Base-by-base conservation (phyloP, 2,113 vertebrate genomes). In the Dasypus novemcinctus region DNA sequence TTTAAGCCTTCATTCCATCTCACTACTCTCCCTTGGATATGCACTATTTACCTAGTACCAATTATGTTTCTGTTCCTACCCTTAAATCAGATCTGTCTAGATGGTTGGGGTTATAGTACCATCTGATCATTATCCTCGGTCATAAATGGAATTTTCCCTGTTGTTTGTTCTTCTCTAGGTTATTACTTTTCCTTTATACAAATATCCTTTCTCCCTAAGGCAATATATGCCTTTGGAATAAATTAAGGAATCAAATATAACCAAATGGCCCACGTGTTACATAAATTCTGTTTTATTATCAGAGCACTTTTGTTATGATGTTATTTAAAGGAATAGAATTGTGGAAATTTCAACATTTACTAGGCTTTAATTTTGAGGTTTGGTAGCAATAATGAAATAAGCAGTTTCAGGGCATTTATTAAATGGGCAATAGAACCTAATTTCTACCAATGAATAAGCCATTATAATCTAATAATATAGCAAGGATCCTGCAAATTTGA, bases 221-320 rank as follows among this genome's bases (percentile, higher is more conserved):
- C 91, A 86, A 63, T 57, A 46, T 31, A 91, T 87, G 79, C 12
- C 43, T 93, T 94, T 91, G 85, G 69, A 96, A 95, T 93, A 88
- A 68, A 93, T 96, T 94, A 87, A 90, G 13, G 36, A 85, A 36
- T 94, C 81, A 95, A 94, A 94, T 91, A 93, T 69, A 96, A 66
- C 72, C 92, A 93, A 96, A 95, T 95, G 29, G 36, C 71, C 23
- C 74, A 33, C 89, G 82, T 68, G n/a, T 89, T 92, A 76, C 41
- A 94, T 91, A 96, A 96, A 87, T 93, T 94, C 17, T 85, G 0
- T 72, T 93, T 93, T 96, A 90, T 94, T 96, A 75, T 79, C 27
- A 83, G 59, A 94, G 25, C 11, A 78, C 36, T 89, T 95, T 88
- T 79, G 63, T 80, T 57, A n/a, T 75, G 14, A 9, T 92, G 46